Base-by-base conservation (phyloP, 2,888 invertebrate genomes). In the Leistus spinibarbis region DNA sequence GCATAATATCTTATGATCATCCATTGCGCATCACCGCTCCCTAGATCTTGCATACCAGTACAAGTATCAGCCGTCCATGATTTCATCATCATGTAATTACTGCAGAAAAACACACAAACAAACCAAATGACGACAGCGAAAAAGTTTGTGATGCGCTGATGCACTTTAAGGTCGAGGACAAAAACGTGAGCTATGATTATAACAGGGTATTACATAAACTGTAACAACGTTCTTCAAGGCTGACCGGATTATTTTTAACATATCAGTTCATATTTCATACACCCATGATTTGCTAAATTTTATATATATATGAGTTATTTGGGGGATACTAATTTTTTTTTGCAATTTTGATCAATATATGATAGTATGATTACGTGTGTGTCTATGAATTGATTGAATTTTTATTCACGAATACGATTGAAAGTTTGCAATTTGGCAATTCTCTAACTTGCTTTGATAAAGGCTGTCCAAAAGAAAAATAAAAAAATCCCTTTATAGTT, bases 121-220 rank as follows among this genome's bases (percentile, higher is more conserved):
- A 40, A 40, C 40, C 7, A 40, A 40, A 40, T 0, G 40, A 40
- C 3, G 40, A 40, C 40, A 19, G 17, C 1, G 17, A 53, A 66
- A 65, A 53, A 66, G n/a, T 17, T 66, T 66, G 53, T 27, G 40
- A 66, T 53, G 17, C 66, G 22, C 66, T 66, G 53, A 19, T 27
- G 40, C 17, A 53, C 19, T 16, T 22, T 66, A 66, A 66, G 66
- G 66, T 66, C 66, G 19, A 27, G 66, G 66, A 24, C 24, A 22
- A 27, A 20, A 23, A 66, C 66, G 19, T 66, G 23, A 9, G 9
- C 9, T 23, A 17, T 40, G 23, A 24, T 53, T 66, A 17, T 16
- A 66, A 53, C 53, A 66, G 1, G 5, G 53, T 66, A 66, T 66
- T 66, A 66, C 66, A 66, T 66, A 66, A 66, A 66, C 66, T 66